Conservation (phyloP, 2,888 invertebrate species). For the Stramonita haemastoma region DNA sequence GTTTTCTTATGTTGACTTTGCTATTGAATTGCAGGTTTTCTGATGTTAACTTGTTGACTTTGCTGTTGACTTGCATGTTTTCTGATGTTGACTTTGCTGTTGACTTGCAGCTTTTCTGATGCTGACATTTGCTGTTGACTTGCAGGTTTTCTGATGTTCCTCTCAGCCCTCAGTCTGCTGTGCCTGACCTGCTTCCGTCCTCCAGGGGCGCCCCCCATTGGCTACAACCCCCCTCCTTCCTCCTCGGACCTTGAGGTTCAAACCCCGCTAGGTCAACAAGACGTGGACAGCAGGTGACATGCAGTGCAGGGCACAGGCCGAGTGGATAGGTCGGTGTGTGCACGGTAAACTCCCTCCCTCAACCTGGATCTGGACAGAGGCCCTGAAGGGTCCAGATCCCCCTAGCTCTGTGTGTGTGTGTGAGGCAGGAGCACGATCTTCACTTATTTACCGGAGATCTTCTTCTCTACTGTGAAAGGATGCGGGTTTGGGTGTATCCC, state of each 20-base stretch:
- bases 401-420: neutral
- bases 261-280: neutral
- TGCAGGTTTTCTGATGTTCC: constrained; percentile 26
- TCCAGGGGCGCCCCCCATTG: neutral
- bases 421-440: too few relatives aligned
- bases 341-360: neutral
- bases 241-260: neutral
- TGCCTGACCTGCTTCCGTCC: neutral
- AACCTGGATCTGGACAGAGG: neutral
- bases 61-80: too few relatives aligned
- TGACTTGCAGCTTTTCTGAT: neutral
- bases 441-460: too few relatives aligned
- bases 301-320: neutral
- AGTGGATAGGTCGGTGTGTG: neutral
- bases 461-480: too few relatives aligned
- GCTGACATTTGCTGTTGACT: neutral
- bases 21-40: neutral
- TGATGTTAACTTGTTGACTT: too few relatives aligned
- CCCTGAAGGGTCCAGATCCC: neutral
- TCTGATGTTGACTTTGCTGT: too few relatives aligned
- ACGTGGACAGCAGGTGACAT: neutral
- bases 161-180: constrained; percentile 13
- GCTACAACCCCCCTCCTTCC: neutral
- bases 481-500: too few relatives aligned
- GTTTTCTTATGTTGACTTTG: neutral